Evolutionary conservation across 2,888 invertebrate genomes (phyloP), one percentile per base, ranked within the genome.

Genomic region (Dicranocentrus wangi): DNA sequence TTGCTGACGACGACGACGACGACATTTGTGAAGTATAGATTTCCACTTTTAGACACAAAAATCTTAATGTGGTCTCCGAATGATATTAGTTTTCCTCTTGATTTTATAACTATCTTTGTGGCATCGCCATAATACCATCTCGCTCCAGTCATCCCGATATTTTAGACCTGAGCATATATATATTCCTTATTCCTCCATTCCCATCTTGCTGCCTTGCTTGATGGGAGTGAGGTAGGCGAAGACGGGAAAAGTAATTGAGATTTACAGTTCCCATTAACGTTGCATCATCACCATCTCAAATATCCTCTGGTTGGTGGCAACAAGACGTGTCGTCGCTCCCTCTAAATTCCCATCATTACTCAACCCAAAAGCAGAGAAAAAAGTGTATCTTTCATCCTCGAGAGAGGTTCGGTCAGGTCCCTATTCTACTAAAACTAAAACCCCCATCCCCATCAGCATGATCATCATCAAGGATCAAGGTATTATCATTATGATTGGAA

Each of bases 401-500:
- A 51, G 27, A 51, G n/a, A n/a, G n/a, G n/a, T n/a, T n/a, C n/a
- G 32, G 55, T n/a, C n/a, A n/a, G n/a, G n/a, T n/a, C n/a, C n/a
- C n/a, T n/a, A n/a, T n/a, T n/a, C n/a, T 60, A 60, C 8, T 3
- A 53, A 21, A 15, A 53, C 5, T 47, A n/a, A 10, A 32, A 17
- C 25, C 51, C 19, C 53, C 69, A 69, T 68, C 68, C 23, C 47
- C 66, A 58, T 65, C 55, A 73, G 42, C 51, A 55, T 75, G 65
- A 55, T 75, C 65, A 66, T 73, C 73, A 73, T 51, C 60, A 42
- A 32, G 70, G 77, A 69, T 70, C 32, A 78, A 69, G 63, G 70
- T 72, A 72, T 72, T 80, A 71, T 71, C 78, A 72, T 80, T 71
- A 60, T 65, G 72, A 79, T 79, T 72, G 79, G 71, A 72, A 79